phyloP scores from a whole-genome alignment of 2,888 invertebrate species.

The Vesta saturnalis region DNA sequence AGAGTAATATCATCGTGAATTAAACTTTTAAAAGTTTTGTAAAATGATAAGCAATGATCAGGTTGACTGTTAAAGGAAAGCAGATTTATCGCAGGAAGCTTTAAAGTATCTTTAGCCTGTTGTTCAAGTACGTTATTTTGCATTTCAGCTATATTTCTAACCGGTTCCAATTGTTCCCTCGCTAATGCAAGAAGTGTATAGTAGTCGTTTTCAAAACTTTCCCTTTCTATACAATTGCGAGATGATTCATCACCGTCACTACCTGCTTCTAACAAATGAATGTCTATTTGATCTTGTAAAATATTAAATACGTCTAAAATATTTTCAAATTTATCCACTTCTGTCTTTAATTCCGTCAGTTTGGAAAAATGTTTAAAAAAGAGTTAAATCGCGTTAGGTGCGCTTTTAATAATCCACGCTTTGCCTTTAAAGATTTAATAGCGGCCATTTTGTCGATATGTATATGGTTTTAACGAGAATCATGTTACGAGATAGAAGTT shows the following conservation, averaged over 20 bases:
- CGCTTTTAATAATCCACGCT: neutral
- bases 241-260: constrained; percentile 2
- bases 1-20: neutral
- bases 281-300: neutral
- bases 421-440: neutral
- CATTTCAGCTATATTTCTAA: neutral
- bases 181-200: neutral
- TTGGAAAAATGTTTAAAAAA: neutral
- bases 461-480: too few relatives aligned
- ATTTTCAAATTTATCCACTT: neutral
- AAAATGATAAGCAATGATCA: neutral
- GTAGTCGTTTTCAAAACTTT: neutral
- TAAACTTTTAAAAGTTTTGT: neutral
- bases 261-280: neutral
- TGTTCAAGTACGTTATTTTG: neutral
- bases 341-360: neutral
- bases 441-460: constrained; percentile 6
- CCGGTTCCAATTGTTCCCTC: neutral
- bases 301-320: neutral
- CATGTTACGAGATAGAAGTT: too few relatives aligned
- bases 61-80: neutral
- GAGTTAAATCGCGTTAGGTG: neutral
- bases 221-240: neutral
- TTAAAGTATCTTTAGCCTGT: neutral
- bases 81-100: neutral